Conservation (phyloP, 2,888 invertebrate genomes). For the Drosophila basisetae region DNA sequence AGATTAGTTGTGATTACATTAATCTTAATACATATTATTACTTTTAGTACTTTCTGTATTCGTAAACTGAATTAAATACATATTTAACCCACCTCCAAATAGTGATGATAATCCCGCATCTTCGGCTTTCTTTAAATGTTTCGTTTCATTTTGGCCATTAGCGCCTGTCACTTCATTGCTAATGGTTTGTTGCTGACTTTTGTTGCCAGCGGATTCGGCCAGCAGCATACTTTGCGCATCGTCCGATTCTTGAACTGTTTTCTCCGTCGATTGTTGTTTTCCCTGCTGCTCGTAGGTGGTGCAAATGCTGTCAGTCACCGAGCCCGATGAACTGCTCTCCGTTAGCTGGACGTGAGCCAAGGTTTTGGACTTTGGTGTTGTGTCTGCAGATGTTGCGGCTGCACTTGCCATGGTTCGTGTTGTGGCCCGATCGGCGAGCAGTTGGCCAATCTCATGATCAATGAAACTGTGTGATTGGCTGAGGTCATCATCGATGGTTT, state of each 20-base stretch:
- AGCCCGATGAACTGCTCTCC: constrained; percentile 88
- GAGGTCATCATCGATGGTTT: constrained; percentile 85
- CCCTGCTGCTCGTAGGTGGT: constrained; percentile 87
- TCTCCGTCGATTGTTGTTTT: constrained; percentile 50
- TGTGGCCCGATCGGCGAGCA: constrained; percentile 29
- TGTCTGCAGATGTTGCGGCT: constrained; percentile 7
- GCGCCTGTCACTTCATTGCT: constrained; percentile 15
- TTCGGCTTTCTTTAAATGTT: constrained; percentile 56
- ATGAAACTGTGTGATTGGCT: constrained; percentile 69
- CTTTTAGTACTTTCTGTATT: background rate
- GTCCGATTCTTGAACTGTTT: constrained; percentile 8
- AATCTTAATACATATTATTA: background rate
- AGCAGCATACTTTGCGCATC: constrained; percentile 49
- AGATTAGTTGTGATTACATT: background rate
- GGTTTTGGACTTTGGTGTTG: constrained; percentile 35
- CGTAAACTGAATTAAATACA: background rate
- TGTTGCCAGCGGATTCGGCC: constrained; percentile 25
- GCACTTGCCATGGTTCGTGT: background rate
- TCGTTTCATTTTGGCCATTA: constrained; percentile 25
- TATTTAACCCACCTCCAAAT: constrained; percentile 85
- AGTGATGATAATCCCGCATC: constrained; percentile 82
- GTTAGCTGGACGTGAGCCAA: constrained; percentile 85
- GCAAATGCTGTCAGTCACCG: constrained; percentile 88
- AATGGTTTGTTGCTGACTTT: constrained; percentile 11
- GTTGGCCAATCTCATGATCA: constrained; percentile 66